Evolutionary conservation across 2,888 invertebrate genomes (phyloP).

Genomic region (Lycaena phlaeas): DNA sequence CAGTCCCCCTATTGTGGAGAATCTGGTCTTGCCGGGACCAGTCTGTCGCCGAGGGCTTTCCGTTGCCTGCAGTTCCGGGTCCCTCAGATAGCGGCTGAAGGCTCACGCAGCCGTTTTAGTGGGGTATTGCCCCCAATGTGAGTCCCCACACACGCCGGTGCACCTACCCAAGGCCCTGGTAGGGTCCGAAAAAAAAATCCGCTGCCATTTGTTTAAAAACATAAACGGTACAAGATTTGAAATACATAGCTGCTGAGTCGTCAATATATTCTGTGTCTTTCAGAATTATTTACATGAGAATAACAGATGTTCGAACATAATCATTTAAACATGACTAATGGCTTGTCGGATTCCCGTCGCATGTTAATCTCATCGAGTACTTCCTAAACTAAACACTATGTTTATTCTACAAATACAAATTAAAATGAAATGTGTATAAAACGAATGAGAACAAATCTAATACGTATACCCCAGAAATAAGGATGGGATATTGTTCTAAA

Average conservation of each 20-base stretch:
- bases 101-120: too few species aligned
- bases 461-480: slow-evolving; percentile 13
- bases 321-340: slow-evolving; percentile 65
- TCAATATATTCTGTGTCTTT: slow-evolving; percentile 6
- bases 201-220: too few species aligned
- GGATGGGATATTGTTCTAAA: not conserved
- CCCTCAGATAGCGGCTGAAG: too few species aligned
- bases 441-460: slow-evolving; percentile 9
- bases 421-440: slow-evolving; percentile 23
- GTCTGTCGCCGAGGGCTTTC: too few species aligned
- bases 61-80: too few species aligned
- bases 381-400: slow-evolving; percentile 57
- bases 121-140: too few species aligned
- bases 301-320: slow-evolving; percentile 64
- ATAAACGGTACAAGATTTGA: too few species aligned
- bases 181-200: too few species aligned
- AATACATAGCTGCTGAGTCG: not conserved
- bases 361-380: slow-evolving; percentile 62
- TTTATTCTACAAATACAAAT: slow-evolving; percentile 45
- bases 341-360: slow-evolving; percentile 41
- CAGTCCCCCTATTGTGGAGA: too few species aligned
- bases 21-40: too few species aligned
- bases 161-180: too few species aligned
- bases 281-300: slow-evolving; percentile 24
- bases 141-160: too few species aligned